Evolutionary conservation across 2,797 vertebrate species (phyloP).

Genomic region (Anas georgica): DNA sequence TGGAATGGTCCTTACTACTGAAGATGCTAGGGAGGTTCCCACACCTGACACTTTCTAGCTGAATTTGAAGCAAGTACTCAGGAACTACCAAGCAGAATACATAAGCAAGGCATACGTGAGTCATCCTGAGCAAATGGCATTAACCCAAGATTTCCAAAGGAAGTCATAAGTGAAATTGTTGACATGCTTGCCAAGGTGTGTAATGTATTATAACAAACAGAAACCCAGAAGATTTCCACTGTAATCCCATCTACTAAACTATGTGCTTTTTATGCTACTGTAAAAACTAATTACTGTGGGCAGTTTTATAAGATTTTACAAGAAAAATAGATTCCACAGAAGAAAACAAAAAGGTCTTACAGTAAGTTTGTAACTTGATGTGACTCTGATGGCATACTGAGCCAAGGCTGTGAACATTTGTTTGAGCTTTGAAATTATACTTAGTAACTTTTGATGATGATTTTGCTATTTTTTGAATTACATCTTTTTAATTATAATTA

Average conservation of each 20-base stretch:
- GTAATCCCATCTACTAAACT: neutral
- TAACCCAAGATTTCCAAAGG: neutral
- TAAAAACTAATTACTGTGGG: neutral
- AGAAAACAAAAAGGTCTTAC: neutral
- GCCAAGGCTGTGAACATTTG: neutral
- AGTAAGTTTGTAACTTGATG: neutral
- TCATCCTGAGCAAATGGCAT: neutral
- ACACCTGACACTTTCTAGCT: neutral
- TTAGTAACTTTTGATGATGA: neutral
- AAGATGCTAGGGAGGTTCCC: neutral
- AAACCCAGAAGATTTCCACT: neutral
- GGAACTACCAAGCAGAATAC: neutral
- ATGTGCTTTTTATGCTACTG: fast-evolving
- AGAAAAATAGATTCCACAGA: neutral
- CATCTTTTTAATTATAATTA: neutral
- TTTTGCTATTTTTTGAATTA: neutral
- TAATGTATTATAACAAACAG: neutral
- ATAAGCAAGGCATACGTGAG: neutral
- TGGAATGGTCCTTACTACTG: neutral
- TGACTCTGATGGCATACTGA: neutral
- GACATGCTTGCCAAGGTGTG: neutral
- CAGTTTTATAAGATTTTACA: neutral
- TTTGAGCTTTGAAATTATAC: neutral
- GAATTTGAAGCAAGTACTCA: neutral
- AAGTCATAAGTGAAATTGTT: neutral